phyloP scores from a whole-genome alignment of 2,888 invertebrate genomes.

The Tholera decimalis region DNA sequence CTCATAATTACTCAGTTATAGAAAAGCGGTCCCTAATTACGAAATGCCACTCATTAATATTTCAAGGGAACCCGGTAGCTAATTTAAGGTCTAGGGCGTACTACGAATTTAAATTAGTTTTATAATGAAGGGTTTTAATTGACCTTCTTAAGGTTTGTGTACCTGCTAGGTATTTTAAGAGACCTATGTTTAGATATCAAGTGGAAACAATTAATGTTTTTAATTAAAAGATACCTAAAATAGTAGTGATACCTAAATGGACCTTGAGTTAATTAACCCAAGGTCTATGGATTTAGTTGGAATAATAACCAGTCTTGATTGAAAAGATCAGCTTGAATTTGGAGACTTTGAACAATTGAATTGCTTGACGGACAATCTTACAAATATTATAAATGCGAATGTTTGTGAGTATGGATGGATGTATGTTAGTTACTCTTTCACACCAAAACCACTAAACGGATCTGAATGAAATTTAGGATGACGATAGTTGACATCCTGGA shows the following conservation, averaged over 20 bases:
- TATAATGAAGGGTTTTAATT: slow-evolving; percentile 31
- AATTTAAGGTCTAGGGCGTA: slow-evolving; percentile 34
- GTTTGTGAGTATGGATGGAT: too few species aligned
- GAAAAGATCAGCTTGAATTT: background rate
- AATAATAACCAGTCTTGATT: background rate
- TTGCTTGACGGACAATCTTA: background rate
- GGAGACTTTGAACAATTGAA: background rate
- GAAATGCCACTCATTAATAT: slow-evolving; percentile 50
- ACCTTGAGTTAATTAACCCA: background rate
- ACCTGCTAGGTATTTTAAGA: slow-evolving; percentile 23
- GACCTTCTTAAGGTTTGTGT: background rate
- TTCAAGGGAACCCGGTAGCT: slow-evolving; percentile 26
- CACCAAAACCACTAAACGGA: too few species aligned
- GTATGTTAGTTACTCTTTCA: too few species aligned
- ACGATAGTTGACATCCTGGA: too few species aligned
- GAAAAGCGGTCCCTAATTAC: slow-evolving; percentile 33
- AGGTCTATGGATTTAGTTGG: slow-evolving; percentile 7
- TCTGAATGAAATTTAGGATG: too few species aligned
- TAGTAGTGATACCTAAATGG: too few species aligned
- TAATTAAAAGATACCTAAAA: too few species aligned
- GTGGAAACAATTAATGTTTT: background rate
- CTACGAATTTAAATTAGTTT: slow-evolving; percentile 48
- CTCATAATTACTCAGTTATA: slow-evolving; percentile 41
- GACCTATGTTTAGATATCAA: slow-evolving; percentile 1
- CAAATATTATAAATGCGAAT: too few species aligned